Evolutionary conservation across 2,113 vertebrate species (phyloP).

Genomic region (Rutilus rutilus): DNA sequence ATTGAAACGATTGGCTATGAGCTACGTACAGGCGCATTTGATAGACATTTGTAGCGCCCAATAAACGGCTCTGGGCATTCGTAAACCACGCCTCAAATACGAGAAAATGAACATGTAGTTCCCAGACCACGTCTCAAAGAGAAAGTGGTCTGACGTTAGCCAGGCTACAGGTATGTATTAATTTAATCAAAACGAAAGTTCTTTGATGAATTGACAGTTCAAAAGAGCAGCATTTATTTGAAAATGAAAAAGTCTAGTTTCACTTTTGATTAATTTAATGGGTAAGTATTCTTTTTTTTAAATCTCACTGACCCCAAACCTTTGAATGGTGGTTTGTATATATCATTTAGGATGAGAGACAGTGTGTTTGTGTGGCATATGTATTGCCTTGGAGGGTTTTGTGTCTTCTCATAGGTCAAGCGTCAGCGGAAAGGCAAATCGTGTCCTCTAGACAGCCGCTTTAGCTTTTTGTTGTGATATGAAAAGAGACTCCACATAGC

Average conservation of each 20-base stretch:
- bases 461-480: constrained; percentile 61
- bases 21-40: too few species aligned
- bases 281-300: too few species aligned
- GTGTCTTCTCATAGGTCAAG: constrained; percentile 64
- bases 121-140: too few species aligned
- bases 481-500: constrained; percentile 62
- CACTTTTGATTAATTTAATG: too few species aligned
- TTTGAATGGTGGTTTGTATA: neutral
- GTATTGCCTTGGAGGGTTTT: constrained; percentile 7
- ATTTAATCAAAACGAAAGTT: too few species aligned
- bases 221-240: neutral
- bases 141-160: too few species aligned
- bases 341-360: neutral
- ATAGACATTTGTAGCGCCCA: too few species aligned
- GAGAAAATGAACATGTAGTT: too few species aligned
- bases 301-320: neutral
- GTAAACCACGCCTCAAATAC: too few species aligned
- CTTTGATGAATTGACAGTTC: neutral
- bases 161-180: accelerated
- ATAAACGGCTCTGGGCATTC: too few species aligned
- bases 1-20: too few species aligned
- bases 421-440: constrained; percentile 60
- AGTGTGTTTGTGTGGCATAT: constrained; percentile 14
- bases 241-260: too few species aligned
- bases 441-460: constrained; percentile 62